These are phyloP conservation scores for Chascanopsetta lugubris DNA, from an alignment of 2,113 vertebrate genomes.

Conservation along the genomic window DNA sequence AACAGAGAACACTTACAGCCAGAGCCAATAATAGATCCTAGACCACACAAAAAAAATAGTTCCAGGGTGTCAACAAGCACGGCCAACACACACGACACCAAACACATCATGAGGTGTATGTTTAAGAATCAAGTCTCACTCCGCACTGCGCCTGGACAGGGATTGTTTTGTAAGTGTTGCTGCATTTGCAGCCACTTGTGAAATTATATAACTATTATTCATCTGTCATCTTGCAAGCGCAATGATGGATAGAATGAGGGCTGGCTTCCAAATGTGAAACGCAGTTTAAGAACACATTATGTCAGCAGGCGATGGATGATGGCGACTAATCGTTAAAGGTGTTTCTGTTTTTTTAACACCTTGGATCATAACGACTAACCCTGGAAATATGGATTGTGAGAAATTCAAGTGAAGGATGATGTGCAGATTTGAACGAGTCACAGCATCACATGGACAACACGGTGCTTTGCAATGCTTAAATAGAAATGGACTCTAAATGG, in stretches of 20 bases:
- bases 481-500: not conserved
- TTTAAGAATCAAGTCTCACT: constrained; percentile 21
- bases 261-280: constrained; percentile 64
- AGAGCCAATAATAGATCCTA: constrained; percentile 70
- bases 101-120: constrained; percentile 20
- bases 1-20: constrained; percentile 71
- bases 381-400: constrained; percentile 14
- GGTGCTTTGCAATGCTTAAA: not conserved
- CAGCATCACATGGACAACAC: not conserved
- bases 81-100: constrained; percentile 29
- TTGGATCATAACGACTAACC: constrained; percentile 23
- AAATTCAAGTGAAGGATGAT: not conserved
- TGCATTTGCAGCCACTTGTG: constrained; percentile 13
- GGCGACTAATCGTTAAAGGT: constrained; percentile 34
- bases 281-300: constrained; percentile 45
- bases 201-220: constrained; percentile 56
- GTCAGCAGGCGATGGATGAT: constrained; percentile 17
- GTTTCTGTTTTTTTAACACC: constrained; percentile 12
- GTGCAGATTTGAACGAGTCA: not conserved
- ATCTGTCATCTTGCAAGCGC: constrained; percentile 47
- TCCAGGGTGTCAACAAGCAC: constrained; percentile 61
- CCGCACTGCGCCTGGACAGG: not conserved
- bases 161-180: constrained; percentile 25
- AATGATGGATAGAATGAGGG: constrained; percentile 46
- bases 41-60: constrained; percentile 57